These are phyloP conservation scores for Lophotriccus pileatus DNA, from an alignment of 2,797 vertebrate genomes.

Conservation along the genomic window DNA sequence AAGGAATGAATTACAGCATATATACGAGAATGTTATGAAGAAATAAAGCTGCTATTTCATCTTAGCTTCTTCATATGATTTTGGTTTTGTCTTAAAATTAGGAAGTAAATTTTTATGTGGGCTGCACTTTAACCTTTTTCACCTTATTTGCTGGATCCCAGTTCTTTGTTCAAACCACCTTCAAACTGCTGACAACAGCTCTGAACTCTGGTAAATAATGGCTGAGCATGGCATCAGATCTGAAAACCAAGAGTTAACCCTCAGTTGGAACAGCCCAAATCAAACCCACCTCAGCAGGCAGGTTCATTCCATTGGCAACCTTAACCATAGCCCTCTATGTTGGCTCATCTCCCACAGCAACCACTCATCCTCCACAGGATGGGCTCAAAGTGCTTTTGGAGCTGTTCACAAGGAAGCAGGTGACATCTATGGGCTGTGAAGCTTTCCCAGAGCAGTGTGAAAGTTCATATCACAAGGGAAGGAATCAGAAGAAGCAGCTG, in stretches of 20 bases:
- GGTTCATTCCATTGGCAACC: background rate
- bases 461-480: background rate
- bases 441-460: background rate
- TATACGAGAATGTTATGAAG: background rate
- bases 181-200: background rate
- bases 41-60: slow-evolving; percentile 18
- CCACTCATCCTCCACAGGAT: background rate
- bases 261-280: background rate
- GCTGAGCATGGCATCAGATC: background rate
- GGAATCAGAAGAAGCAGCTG: background rate
- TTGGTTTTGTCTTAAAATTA: background rate
- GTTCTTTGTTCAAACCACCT: background rate
- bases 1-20: background rate
- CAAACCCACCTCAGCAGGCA: background rate
- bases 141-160: background rate
- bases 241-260: background rate
- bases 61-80: background rate
- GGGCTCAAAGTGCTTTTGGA: background rate
- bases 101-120: background rate
- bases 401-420: background rate
- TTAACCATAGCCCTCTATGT: background rate
- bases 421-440: background rate
- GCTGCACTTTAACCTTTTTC: background rate
- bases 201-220: background rate
- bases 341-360: background rate